These are phyloP conservation scores for Copsychus sechellarum DNA, from an alignment of 2,113 vertebrate species.

Conservation along the genomic window DNA sequence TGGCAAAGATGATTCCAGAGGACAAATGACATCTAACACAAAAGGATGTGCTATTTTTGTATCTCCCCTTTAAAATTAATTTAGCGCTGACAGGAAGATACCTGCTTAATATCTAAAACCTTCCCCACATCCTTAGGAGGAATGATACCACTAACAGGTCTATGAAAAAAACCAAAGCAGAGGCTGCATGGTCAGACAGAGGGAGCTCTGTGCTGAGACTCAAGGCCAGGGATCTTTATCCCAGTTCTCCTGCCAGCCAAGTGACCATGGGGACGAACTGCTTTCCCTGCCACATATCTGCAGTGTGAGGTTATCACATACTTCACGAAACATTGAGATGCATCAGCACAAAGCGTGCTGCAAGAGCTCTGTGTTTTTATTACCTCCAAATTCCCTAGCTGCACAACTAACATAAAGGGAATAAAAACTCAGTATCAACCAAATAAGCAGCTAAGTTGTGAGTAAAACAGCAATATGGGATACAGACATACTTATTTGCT, in stretches of 20 bases:
- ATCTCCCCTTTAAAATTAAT: slow-evolving; percentile 22
- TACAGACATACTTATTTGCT: background rate
- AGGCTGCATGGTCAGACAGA: background rate
- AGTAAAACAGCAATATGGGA: background rate
- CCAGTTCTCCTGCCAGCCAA: background rate
- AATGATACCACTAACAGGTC: background rate
- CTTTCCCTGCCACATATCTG: background rate
- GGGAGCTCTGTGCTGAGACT: background rate
- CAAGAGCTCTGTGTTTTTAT: background rate
- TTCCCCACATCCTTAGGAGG: background rate
- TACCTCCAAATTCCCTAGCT: background rate
- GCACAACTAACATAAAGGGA: background rate
- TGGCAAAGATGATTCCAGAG: slow-evolving; percentile 25
- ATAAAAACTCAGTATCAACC: background rate
- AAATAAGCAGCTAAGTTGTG: background rate
- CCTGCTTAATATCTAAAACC: background rate
- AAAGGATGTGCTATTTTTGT: slow-evolving; percentile 26
- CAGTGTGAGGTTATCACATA: background rate
- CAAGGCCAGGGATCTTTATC: background rate
- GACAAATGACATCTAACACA: background rate
- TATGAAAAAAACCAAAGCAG: background rate
- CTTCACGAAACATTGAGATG: rapidly evolving
- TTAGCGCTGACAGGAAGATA: background rate
- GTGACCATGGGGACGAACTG: background rate
- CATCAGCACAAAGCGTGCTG: background rate